These are phyloP conservation scores for Tachycineta bicolor DNA, from an alignment of 2,113 vertebrate species.

Conservation along the genomic window DNA sequence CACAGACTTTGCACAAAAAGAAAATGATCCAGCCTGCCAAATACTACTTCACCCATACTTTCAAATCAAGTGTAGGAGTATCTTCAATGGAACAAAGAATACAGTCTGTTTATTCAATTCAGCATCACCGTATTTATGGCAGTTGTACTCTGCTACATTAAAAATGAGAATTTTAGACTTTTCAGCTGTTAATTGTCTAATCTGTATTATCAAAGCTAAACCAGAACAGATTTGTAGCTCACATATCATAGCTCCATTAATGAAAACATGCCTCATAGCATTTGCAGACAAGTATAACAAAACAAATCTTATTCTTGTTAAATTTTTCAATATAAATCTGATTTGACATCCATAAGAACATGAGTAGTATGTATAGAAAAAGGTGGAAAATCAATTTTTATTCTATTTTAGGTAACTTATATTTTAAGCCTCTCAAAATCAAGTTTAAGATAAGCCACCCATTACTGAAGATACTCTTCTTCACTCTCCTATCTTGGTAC, in stretches of 20 bases:
- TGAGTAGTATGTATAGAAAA: neutral
- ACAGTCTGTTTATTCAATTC: neutral
- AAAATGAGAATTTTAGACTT: neutral
- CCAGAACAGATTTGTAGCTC: neutral
- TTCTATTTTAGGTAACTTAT: conserved; percentile 1
- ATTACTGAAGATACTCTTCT: neutral
- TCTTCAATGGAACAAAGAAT: neutral
- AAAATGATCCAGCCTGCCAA: neutral
- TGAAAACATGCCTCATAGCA: neutral
- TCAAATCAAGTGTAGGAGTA: neutral
- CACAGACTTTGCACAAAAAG: neutral
- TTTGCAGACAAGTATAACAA: neutral
- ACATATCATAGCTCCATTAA: neutral
- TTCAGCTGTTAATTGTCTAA: neutral
- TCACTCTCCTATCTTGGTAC: neutral
- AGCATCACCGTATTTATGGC: neutral
- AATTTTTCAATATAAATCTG: neutral
- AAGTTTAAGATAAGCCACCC: neutral
- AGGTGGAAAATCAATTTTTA: neutral
- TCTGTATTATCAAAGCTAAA: neutral
- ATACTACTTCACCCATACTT: neutral
- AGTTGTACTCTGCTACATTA: neutral
- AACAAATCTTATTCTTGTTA: neutral
- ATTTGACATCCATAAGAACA: neutral
- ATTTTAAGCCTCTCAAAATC: neutral